Conservation (phyloP, 2,888 invertebrate species). For the Acleris literana region DNA sequence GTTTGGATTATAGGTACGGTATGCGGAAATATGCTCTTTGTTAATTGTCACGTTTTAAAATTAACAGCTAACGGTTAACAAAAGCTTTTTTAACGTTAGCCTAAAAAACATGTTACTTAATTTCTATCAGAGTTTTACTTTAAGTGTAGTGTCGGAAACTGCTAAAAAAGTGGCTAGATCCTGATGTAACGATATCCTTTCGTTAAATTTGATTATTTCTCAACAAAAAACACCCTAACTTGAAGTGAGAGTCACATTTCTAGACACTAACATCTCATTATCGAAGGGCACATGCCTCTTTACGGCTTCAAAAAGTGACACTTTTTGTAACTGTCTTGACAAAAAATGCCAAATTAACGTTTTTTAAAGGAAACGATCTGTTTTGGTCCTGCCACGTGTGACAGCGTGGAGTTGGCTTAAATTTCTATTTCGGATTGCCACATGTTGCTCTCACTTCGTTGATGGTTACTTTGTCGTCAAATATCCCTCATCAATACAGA, state of each 20-base stretch:
- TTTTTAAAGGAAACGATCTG: constrained; percentile 83
- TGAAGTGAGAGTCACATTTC: constrained; percentile 77
- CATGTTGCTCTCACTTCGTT: constrained; percentile 64
- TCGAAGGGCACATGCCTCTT: constrained; percentile 73
- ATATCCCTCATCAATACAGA: constrained; percentile 75
- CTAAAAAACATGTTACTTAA: neutral
- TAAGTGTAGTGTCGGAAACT: constrained; percentile 1
- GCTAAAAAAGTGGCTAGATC: constrained; percentile 6
- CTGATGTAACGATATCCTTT: constrained; percentile 30
- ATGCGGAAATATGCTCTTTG: constrained; percentile 29
- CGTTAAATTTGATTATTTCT: constrained; percentile 35
- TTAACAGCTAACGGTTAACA: neutral
- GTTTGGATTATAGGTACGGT: constrained; percentile 14
- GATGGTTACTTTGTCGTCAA: constrained; percentile 77
- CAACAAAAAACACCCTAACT: constrained; percentile 52
- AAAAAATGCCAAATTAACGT: constrained; percentile 81
- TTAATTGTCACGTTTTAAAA: constrained; percentile 23
- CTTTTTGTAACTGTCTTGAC: constrained; percentile 66
- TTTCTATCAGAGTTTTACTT: constrained; percentile 2
- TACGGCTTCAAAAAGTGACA: constrained; percentile 72
- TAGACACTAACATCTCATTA: constrained; percentile 70
- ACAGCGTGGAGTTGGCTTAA: constrained; percentile 62
- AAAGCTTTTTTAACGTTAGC: neutral
- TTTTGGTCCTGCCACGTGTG: constrained; percentile 79
- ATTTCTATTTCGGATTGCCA: constrained; percentile 71